phyloP scores from a whole-genome alignment of 1,140 invertebrate species.

The Trypoxylus dichotomus region DNA sequence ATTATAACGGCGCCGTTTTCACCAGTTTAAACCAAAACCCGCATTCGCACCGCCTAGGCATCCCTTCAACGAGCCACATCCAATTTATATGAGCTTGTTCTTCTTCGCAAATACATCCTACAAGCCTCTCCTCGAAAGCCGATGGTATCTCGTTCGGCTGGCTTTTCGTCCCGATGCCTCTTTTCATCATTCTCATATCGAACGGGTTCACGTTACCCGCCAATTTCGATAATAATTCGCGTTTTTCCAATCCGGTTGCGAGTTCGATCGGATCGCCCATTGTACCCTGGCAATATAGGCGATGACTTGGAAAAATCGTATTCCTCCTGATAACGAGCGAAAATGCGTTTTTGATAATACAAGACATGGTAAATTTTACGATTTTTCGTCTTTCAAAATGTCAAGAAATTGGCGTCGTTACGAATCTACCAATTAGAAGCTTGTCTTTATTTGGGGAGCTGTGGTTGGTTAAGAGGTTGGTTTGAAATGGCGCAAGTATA shows the following conservation, averaged over 20 bases:
- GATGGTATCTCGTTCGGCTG: constrained; percentile 89
- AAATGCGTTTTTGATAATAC: too few species aligned
- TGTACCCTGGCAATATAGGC: constrained; percentile 38
- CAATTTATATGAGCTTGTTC: constrained; percentile 83
- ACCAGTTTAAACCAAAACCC: constrained; percentile 95
- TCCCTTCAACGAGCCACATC: constrained; percentile 91
- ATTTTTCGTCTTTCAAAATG: too few species aligned
- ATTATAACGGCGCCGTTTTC: background rate
- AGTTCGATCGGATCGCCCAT: constrained; percentile 87
- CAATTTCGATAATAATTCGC: constrained; percentile 79
- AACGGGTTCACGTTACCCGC: constrained; percentile 94
- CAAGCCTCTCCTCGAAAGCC: constrained; percentile 81
- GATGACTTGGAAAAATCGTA: too few species aligned
- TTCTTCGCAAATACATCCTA: constrained; percentile 96
- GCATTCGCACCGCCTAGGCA: constrained; percentile 89
- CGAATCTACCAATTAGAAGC: too few species aligned
- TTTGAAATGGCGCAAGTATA: too few species aligned
- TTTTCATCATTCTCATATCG: constrained; percentile 72
- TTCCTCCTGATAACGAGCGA: too few species aligned
- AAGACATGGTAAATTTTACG: too few species aligned
- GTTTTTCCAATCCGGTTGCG: constrained; percentile 89
- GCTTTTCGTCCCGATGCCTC: constrained; percentile 80
- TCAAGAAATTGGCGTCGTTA: too few species aligned
- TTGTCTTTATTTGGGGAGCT: too few species aligned
- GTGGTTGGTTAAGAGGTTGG: too few species aligned